Conservation (phyloP, 2,113 vertebrate genomes). For the Sarotherodon lohbergeri region DNA sequence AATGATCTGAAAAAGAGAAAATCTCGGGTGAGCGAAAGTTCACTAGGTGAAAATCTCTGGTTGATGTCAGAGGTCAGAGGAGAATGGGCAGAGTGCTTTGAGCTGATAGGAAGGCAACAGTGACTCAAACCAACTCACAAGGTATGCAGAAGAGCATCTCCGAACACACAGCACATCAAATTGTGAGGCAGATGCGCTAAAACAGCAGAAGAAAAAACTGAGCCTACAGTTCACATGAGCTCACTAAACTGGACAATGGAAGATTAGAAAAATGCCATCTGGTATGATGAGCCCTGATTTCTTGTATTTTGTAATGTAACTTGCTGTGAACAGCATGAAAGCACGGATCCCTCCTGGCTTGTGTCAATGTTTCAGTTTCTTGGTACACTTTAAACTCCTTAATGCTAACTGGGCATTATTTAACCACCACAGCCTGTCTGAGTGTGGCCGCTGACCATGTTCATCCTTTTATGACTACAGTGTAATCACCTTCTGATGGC, state of each 20-base stretch:
- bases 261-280: background rate
- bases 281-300: background rate
- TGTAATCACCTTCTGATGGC: background rate
- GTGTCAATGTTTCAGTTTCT: background rate
- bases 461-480: background rate
- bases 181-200: background rate
- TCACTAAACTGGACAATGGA: background rate
- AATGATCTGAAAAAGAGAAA: background rate
- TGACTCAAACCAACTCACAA: background rate
- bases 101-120: background rate
- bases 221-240: background rate
- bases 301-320: background rate
- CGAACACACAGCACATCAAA: background rate
- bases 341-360: background rate
- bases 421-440: background rate
- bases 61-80: background rate
- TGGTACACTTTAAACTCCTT: background rate
- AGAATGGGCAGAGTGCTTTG: background rate
- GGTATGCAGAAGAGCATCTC: background rate
- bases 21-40: background rate
- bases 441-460: background rate
- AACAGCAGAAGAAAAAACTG: background rate
- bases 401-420: background rate
- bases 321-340: background rate
- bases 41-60: background rate